Percentiles rank a stretch among this genome's conserved stretches.
Evolutionary conservation across 2,888 invertebrate genomes (phyloP).

Genomic region (Rhingia campestris): DNA sequence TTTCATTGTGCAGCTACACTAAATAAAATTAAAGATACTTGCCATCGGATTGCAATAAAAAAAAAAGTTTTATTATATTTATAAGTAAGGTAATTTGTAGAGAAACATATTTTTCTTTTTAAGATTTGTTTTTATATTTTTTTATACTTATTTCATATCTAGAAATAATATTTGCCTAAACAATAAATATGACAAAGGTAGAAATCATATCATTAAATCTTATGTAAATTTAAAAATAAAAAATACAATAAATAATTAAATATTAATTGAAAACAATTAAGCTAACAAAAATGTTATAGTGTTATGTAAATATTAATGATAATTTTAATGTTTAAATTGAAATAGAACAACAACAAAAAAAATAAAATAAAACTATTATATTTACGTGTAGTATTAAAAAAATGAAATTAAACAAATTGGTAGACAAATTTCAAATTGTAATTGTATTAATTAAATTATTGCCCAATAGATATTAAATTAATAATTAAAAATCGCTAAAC

Average conservation of each 20-base stretch:
- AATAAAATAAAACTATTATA: constrained; percentile 34
- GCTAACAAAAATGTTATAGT: constrained; percentile 29
- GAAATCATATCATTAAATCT: constrained; percentile 65
- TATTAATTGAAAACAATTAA: constrained; percentile 20
- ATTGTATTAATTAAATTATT: constrained; percentile 69
- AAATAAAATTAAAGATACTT: constrained; percentile 46
- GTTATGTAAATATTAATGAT: constrained; percentile 61
- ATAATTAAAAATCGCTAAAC: constrained; percentile 56
- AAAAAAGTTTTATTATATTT: constrained; percentile 10
- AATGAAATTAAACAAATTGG: constrained; percentile 45
- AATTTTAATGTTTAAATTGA: constrained; percentile 28
- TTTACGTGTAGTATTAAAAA: constrained; percentile 39
- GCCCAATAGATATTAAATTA: constrained; percentile 46
- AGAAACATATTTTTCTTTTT: constrained; percentile 19
- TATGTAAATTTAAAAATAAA: constrained; percentile 40
- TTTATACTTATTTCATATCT: constrained; percentile 34
- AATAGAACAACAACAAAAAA: constrained; percentile 24
- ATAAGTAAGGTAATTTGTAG: constrained; percentile 13
- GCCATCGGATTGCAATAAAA: constrained; percentile 61
- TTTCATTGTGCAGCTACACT: constrained; percentile 33
- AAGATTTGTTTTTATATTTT: constrained; percentile 23
- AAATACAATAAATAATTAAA: constrained; percentile 4
- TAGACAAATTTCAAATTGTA: constrained; percentile 60
- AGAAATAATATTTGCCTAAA: constrained; percentile 17
- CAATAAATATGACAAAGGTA: constrained; percentile 38